These are phyloP conservation scores for Myxocyprinus asiaticus DNA, from an alignment of 2,113 vertebrate genomes.

Conservation along the genomic window DNA sequence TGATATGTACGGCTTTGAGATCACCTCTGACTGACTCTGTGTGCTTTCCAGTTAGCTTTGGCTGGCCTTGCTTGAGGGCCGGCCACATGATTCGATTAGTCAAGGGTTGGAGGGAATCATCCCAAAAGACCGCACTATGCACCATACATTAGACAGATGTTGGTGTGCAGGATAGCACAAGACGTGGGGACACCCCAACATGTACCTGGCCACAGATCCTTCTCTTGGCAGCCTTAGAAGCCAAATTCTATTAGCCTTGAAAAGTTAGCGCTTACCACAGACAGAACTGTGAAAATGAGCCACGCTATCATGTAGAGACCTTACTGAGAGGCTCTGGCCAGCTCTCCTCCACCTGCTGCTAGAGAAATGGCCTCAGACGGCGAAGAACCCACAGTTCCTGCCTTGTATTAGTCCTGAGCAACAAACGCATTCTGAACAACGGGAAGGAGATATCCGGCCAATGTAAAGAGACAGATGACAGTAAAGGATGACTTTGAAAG, in stretches of 20 bases:
- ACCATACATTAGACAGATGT: constrained; percentile 35
- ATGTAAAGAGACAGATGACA: constrained; percentile 3
- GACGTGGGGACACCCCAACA: constrained; percentile 18
- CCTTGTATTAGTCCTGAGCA: constrained; percentile 32
- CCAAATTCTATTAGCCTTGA: constrained; percentile 47
- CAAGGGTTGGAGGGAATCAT: constrained; percentile 36
- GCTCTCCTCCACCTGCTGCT: constrained; percentile 34
- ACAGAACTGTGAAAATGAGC: constrained; percentile 42
- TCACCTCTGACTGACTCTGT: constrained; percentile 17
- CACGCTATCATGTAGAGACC: constrained; percentile 8
- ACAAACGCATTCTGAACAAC: constrained; percentile 2
- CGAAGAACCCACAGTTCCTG: constrained; percentile 27
- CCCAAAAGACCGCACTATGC: constrained; percentile 26
- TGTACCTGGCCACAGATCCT: constrained; percentile 37
- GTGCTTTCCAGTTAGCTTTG: constrained; percentile 47
- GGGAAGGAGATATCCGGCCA: constrained; percentile 5
- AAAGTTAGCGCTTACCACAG: constrained; percentile 40
- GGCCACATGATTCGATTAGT: constrained; percentile 51
- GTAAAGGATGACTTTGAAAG: constrained; percentile 8
- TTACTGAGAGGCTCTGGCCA: neutral
- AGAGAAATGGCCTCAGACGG: constrained; percentile 8
- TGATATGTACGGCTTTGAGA: neutral
- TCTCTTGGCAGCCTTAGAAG: constrained; percentile 31
- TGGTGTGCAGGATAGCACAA: constrained; percentile 1
- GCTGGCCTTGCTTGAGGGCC: constrained; percentile 8